These are phyloP conservation scores for Mormyrus iriodes DNA, from an alignment of 2,113 vertebrate genomes.

Conservation along the genomic window DNA sequence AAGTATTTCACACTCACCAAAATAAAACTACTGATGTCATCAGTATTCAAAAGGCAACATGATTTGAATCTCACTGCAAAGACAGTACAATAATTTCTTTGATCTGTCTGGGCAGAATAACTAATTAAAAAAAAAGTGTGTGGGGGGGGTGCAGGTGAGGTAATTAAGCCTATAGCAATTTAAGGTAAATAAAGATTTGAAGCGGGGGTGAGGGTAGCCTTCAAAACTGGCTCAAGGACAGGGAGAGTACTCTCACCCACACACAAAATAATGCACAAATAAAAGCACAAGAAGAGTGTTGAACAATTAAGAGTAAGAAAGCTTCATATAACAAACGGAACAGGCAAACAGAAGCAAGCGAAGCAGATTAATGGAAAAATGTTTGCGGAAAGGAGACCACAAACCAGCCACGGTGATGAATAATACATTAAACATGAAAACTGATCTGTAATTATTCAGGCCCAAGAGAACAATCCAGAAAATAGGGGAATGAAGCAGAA, in stretches of 20 bases:
- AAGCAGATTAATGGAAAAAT: background rate
- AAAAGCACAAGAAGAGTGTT: background rate
- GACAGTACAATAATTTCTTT: background rate
- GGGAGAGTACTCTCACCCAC: background rate
- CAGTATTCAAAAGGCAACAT: background rate
- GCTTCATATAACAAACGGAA: background rate
- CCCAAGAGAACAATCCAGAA: conserved; percentile 2
- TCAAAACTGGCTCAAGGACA: conserved; percentile 17
- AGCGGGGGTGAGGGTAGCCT: background rate
- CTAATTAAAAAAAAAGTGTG: background rate
- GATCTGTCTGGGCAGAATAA: background rate
- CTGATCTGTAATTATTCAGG: conserved; percentile 4
- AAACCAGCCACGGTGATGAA: background rate
- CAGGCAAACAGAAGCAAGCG: background rate
- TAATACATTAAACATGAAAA: conserved; percentile 11
- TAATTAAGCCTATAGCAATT: conserved; percentile 15
- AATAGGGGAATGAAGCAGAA: background rate
- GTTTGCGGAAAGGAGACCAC: background rate
- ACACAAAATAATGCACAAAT: background rate
- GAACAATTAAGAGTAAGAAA: background rate
- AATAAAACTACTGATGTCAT: background rate
- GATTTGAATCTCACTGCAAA: background rate
- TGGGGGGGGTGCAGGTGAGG: background rate
- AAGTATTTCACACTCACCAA: conserved; percentile 1
- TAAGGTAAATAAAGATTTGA: background rate